Conservation (phyloP, 2,888 invertebrate species). For the Synergus itoensis region DNA sequence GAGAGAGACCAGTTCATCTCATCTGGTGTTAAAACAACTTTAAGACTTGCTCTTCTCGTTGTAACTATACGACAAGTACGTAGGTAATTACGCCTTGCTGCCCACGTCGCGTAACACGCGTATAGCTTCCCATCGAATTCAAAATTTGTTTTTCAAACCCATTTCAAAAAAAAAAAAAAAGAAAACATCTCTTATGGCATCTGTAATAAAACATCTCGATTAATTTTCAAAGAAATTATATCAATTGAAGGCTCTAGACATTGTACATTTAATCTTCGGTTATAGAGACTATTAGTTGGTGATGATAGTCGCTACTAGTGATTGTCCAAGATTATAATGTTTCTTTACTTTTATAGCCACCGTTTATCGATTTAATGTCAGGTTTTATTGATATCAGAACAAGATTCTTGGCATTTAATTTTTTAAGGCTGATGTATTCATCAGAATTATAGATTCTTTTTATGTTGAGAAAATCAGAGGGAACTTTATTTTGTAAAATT, state of each 20-base stretch:
- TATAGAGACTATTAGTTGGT: not conserved
- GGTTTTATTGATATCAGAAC: not conserved
- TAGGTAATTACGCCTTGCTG: constrained; percentile 18
- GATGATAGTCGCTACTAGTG: not conserved
- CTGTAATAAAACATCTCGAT: constrained; percentile 16
- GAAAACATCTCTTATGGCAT: constrained; percentile 15
- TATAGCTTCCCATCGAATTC: constrained; percentile 23
- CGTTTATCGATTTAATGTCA: not conserved
- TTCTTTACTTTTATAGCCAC: not conserved
- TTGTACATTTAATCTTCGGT: constrained; percentile 13
- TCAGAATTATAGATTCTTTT: not conserved
- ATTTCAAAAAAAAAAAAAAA: not conserved
- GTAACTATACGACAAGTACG: constrained; percentile 21
- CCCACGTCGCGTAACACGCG: constrained; percentile 39
- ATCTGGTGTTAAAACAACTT: constrained; percentile 23
- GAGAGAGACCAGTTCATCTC: not conserved
- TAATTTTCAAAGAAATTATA: constrained; percentile 1
- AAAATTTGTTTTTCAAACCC: not conserved
- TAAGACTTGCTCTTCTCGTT: constrained; percentile 17
- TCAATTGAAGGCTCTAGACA: not conserved
- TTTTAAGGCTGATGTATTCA: not conserved
- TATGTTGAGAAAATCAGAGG: not conserved
- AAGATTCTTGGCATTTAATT: not conserved
- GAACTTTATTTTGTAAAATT: not conserved
- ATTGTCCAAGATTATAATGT: constrained; percentile 1